Base-by-base conservation (phyloP, 1,140 invertebrate species). In the Drosophila micromelanica region DNA sequence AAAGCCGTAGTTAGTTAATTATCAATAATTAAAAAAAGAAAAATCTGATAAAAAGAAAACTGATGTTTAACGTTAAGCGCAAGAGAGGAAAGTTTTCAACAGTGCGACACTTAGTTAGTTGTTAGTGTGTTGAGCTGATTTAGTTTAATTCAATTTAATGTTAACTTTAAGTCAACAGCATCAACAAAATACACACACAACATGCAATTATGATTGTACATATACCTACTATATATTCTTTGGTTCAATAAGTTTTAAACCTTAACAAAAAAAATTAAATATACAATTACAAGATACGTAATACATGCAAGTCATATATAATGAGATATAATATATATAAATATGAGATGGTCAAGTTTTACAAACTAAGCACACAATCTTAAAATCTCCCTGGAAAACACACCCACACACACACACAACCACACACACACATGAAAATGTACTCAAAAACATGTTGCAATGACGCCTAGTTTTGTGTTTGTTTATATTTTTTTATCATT, bases 41-140 rank as follows among this genome's bases (percentile, higher is more conserved):
- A 27, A 48, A 49, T 27, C 12, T 5, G n/a, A 57, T 13, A 23
- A 46, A 12, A 13, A 46, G 12, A 59, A 4, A 37, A 57, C 13
- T 45, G 42, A 35, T 46, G n/a, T 49, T 49, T 45, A 45, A 45
- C 5, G 43, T 46, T 60, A 60, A 60, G 56, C 56, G 56, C 56
- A 46, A 46, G 45, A 57, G 30, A 65, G 63, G 17, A 38, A 65
- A 46, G 62, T 57, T 48, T 55, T 42, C 32, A 61, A 51, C 43
- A 45, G 43, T 45, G 4, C 5, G 40, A 57, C 46, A 48, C 35
- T 35, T 55, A 32, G 60, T 63, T 68, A 72, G 63, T 79, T 79
- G 49, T 75, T 80, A 59, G 71, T 73, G 81, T 76, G 80, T 85
- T 85, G 81, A 85, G 78, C 65, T 78, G 81, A 85, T 86, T 85